These are phyloP conservation scores for Carassius auratus DNA, from an alignment of 2,113 vertebrate species.

Conservation along the genomic window DNA sequence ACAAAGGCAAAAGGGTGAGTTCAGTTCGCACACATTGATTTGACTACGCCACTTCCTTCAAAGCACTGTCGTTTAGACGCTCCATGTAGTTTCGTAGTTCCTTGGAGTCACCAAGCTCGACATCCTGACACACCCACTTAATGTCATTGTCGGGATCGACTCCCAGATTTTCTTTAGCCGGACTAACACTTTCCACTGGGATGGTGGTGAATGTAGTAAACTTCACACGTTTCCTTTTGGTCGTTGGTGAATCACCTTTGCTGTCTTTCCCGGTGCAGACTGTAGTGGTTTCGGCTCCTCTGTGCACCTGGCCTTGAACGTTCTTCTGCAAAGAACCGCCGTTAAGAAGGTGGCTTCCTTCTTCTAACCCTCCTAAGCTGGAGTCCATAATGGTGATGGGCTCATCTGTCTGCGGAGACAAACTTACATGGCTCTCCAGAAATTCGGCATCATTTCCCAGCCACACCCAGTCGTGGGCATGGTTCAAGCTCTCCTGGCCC, in stretches of 20 bases:
- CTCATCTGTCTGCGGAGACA: slow-evolving; percentile 79
- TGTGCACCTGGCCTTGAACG: slow-evolving; percentile 77
- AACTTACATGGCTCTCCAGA: slow-evolving; percentile 79
- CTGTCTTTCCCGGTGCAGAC: slow-evolving; percentile 71
- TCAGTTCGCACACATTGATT: slow-evolving; percentile 43
- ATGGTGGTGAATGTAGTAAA: slow-evolving; percentile 91
- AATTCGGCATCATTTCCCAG: slow-evolving; percentile 90
- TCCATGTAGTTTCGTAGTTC: slow-evolving; percentile 87
- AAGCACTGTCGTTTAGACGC: slow-evolving; percentile 81
- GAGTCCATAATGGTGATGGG: slow-evolving; percentile 87
- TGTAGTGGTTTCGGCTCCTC: slow-evolving; percentile 65
- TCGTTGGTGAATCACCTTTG: slow-evolving; percentile 84
- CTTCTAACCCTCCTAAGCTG: slow-evolving; percentile 72
- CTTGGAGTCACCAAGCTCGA: slow-evolving; percentile 80
- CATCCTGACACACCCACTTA: slow-evolving; percentile 89
- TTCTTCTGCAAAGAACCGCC: slow-evolving; percentile 79
- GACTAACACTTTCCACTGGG: slow-evolving; percentile 79
- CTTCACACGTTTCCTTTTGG: slow-evolving; percentile 90
- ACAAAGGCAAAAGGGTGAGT: slow-evolving; percentile 84
- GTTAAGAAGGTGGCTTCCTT: slow-evolving; percentile 84
- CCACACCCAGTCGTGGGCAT: slow-evolving; percentile 98
- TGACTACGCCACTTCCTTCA: slow-evolving; percentile 75
- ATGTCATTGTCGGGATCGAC: slow-evolving; percentile 81
- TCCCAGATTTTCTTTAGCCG: slow-evolving; percentile 81
- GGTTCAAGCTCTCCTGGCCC: slow-evolving; percentile 84